Evolutionary conservation across 2,113 vertebrate genomes (phyloP), one percentile per base, ranked within the genome.

Genomic region (Etheostoma cragini): DNA sequence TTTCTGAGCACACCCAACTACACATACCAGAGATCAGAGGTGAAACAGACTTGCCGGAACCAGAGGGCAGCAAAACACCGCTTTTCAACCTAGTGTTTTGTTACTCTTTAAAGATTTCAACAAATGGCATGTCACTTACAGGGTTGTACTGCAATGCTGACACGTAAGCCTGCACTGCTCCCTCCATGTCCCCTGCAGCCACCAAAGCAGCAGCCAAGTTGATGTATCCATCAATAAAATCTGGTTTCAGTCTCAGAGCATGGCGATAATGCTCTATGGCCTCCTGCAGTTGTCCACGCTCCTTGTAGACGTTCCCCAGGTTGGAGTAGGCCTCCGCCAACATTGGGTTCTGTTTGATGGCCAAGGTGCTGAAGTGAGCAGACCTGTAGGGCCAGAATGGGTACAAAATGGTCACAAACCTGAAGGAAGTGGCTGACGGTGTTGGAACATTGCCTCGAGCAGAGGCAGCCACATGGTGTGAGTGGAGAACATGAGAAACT

Each of bases 101-200:
- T 57, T 50, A 49, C 12, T 65, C 60, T 49, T 47, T 16, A 26
- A 21, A 1, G 6, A 47, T 30, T 42, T 50, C 7, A 60, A 47
- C 1, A 24, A 11, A 33, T 16, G 46, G 0, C 13, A 15, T 10
- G 15, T 12, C 3, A 97, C 97, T 96, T 91, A 99, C 98, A 87
- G 98, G 98, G 91, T 99, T 99, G 94, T 99, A 99, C 95, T 99
- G 98, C 94, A 99, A 96, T 71, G 98, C 98, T 69, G 98, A 99
- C 65, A 99, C 98, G 3, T 99, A 99, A 45, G 98, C 98, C 91
- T 99, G 98, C 76, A 99, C 98, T 45, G 98, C 98, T 91, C 98
- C 98, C 94, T 99, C 98, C 98, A 99, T 99, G 94, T 99, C 98
- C 14, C 98, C 98, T 53, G 98, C 98, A 52, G 98, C 98, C 87